Conservation (phyloP, 2,888 invertebrate genomes). For the Zaprionus obscuricornis region DNA sequence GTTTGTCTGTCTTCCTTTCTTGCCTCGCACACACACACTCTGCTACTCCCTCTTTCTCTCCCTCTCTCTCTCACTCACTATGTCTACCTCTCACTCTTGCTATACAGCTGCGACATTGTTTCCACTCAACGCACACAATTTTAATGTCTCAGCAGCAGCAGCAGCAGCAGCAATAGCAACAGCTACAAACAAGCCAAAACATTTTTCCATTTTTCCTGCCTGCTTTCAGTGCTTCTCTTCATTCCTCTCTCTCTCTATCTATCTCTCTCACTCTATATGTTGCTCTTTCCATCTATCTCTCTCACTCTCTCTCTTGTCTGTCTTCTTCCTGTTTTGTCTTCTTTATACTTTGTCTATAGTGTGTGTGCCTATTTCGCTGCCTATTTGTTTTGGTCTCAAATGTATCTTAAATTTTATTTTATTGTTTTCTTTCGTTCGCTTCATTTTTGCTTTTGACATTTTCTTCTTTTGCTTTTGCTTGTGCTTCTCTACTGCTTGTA, state of each 20-base stretch:
- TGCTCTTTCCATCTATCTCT: background rate
- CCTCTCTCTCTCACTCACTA: background rate
- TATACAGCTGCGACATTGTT: slow-evolving; percentile 70
- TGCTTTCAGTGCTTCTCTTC: too few relatives aligned
- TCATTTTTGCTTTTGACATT: slow-evolving; percentile 11
- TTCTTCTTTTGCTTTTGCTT: background rate
- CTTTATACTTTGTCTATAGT: slow-evolving; percentile 8
- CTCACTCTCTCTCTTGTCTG: background rate
- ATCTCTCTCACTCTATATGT: background rate
- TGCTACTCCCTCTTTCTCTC: background rate
- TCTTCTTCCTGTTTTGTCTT: too few relatives aligned
- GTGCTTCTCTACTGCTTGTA: background rate
- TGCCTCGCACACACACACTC: background rate
- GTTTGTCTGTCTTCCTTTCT: slow-evolving; percentile 17
- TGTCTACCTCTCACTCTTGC: background rate
- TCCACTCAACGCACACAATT: slow-evolving; percentile 45
- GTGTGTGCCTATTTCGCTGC: slow-evolving; percentile 62
- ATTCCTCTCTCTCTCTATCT: background rate
- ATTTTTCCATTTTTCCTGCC: slow-evolving; percentile 63
- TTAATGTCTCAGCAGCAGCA: slow-evolving; percentile 33
- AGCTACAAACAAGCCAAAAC: slow-evolving; percentile 45
- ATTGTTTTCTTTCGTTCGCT: slow-evolving; percentile 64
- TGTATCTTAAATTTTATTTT: slow-evolving; percentile 79
- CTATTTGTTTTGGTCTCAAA: slow-evolving; percentile 78
- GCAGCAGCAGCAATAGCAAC: slow-evolving; percentile 11